Evolutionary conservation across 2,113 vertebrate genomes (phyloP), one percentile per base, ranked within the genome.

Genomic region (Thamnaconus septentrionalis): DNA sequence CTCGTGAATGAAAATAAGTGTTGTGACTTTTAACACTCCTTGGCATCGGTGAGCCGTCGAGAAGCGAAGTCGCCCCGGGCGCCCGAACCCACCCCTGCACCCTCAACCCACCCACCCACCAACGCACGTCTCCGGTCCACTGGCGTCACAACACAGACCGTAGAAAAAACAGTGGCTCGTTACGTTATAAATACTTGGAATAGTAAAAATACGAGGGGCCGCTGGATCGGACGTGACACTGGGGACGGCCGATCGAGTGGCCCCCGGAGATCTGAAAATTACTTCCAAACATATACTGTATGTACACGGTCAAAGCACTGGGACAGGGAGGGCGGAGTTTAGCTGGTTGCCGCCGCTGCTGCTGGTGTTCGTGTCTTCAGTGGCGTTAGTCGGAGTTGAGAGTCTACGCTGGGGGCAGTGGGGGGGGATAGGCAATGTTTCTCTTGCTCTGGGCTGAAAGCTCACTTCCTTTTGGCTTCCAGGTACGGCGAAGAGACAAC

Each of bases 91-190:
- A 69, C 71, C 73, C 61, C 58, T 67, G 31, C 18, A 31, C 18
- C 18, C 18, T 31, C 18, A 31, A 31, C 18, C 18, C 18, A 31
- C 18, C 18, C 18, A 31, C 18, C 18, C 18, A 31, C 18, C 18
- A 40, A 43, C 8, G 18, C 0, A 52, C 18, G 71, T 77, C 81
- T 80, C 75, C 46, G 52, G 31, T 69, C 69, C 61, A 6, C 61
- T n/a, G 69, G 75, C 46, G 46, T 60, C 78, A 58, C 48, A 66
- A 51, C 18, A 64, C 80, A 74, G 84, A 86, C 82, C 83, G 61
- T 72, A 81, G 81, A 81, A 85, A 31, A 86, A 86, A 81, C 82
- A 86, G 84, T 45, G 60, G 72, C 66, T 62, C 53, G 53, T 62
- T 75, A 77, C 47, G 42, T 64, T 80, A 87, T 65, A 82, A 85